phyloP scores from a whole-genome alignment of 2,888 invertebrate species.

The Eristalis pertinax region DNA sequence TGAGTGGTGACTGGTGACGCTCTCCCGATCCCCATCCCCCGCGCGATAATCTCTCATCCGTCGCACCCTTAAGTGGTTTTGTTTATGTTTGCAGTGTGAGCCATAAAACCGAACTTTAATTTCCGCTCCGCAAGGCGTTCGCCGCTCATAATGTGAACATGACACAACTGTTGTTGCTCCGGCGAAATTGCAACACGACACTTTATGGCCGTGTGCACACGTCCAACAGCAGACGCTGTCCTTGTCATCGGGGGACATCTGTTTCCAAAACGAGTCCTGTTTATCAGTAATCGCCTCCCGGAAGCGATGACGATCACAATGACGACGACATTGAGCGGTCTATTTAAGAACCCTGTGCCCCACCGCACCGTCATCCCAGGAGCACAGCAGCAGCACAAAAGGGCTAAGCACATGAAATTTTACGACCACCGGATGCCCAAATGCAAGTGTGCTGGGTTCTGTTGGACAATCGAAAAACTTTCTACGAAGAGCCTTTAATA shows the following conservation, averaged over 20 bases:
- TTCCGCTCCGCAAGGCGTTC: constrained; percentile 58
- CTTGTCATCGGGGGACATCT: constrained; percentile 43
- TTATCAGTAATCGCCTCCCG: constrained; percentile 61
- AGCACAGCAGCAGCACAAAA: constrained; percentile 12
- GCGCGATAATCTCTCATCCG: not conserved
- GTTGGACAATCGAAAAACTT: constrained; percentile 59
- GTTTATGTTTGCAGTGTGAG: constrained; percentile 63
- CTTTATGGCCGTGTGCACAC: constrained; percentile 64
- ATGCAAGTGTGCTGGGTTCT: constrained; percentile 47
- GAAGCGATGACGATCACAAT: constrained; percentile 29
- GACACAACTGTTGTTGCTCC: constrained; percentile 60
- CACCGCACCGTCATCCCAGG: not conserved
- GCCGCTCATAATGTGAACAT: constrained; percentile 10
- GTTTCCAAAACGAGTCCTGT: constrained; percentile 51
- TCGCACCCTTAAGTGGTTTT: constrained; percentile 62
- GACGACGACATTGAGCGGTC: constrained; percentile 25
- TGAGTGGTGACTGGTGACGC: constrained; percentile 36
- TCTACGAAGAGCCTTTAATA: constrained; percentile 54
- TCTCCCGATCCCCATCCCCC: not conserved
- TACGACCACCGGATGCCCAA: constrained; percentile 59
- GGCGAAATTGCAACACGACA: constrained; percentile 67
- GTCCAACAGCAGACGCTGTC: constrained; percentile 28
- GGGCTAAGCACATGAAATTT: constrained; percentile 62
- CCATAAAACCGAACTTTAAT: constrained; percentile 71
- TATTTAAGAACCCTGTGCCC: not conserved